Base-by-base conservation (phyloP, 2,113 vertebrate species). In the Rallus limicola region DNA sequence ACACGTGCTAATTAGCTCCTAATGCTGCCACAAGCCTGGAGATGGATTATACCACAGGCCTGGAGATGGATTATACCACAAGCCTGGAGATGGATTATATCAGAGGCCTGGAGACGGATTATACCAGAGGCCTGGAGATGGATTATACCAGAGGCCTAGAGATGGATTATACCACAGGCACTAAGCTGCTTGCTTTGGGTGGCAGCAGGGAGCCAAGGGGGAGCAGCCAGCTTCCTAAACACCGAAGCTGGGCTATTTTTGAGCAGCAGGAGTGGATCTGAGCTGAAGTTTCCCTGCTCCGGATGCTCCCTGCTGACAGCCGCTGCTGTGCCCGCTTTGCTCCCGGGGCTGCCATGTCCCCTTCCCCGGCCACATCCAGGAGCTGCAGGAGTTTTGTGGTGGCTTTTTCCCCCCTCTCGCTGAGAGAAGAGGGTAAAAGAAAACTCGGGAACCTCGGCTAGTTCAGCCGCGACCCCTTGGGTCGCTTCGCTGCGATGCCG, bases 401-500 rank as follows among this genome's bases (percentile, higher is more conserved):
- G n/a, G 65, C 24, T 83, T 86, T 81, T 53, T 10, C 50, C 18
- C 6, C 50, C 18, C 6, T 82, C 36, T 63, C 19, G 34, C 18
- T 36, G 7, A 28, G 58, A 80, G 24, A 36, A 53, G 21, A 59
- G 53, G 5, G 24, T 21, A 9, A 31, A 76, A 55, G 21, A 17
- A 72, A 63, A 48, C 59, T 42, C 40, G 3, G 28, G 25, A 9
- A 3, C 9, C 5, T 28, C 0, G 46, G 29, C 33, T 20, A 4
- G 42, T 44, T 60, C 19, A 16, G 5, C 44, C 1, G 12, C 23
- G 5, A 2, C 7, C 42, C 42, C 3, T 1, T 88, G 0, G 0
- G 0, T 46, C 12, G 24, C 5, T 28, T 19, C 4, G 2, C 13
- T 7, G 55, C 0, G 2, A 7, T 1, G 59, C 36, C 9, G 34